phyloP scores from a whole-genome alignment of 30 jellyfish, hydroid and myxozoan species.

The Phacellophora camtschatica region DNA sequence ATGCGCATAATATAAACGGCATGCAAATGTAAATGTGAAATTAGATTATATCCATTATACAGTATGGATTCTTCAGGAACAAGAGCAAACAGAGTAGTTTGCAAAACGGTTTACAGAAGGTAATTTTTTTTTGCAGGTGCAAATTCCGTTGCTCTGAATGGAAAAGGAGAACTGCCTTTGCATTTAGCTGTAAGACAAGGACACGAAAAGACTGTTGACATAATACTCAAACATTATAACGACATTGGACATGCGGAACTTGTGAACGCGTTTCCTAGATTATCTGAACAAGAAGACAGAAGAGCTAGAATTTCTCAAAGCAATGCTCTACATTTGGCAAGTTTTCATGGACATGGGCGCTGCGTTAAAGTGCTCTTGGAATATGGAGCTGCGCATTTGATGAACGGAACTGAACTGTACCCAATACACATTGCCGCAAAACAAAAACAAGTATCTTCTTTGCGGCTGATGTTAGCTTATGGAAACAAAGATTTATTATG shows the following conservation, averaged over 20 bases:
- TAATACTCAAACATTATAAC: conserved; percentile 42
- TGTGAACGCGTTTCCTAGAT: conserved; percentile 71
- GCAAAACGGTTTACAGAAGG: no score
- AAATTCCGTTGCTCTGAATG: conserved; percentile 57
- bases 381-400: conserved; percentile 77
- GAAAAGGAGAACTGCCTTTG: conserved; percentile 61
- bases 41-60: no score
- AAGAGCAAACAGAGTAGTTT: no score
- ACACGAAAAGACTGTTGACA: conserved; percentile 62
- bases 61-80: no score
- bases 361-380: conserved; percentile 79
- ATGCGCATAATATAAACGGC: no score
- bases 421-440: conserved; percentile 79
- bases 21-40: no score
- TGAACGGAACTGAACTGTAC: conserved; percentile 70
- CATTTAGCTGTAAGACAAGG: conserved; percentile 86
- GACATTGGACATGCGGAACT: conserved; percentile 19
- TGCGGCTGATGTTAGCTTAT: conserved; percentile 60
- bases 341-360: conserved; percentile 73
- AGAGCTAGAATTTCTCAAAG: conserved; percentile 25
- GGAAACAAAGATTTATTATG: conserved; percentile 30
- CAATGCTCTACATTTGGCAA: conserved; percentile 82
- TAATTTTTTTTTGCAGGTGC: conserved; percentile 74
- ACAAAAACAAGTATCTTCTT: conserved; percentile 62
- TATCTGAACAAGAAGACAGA: neutral